Conservation (phyloP, 2,888 invertebrate genomes). For the Dermolepida albohirtum region DNA sequence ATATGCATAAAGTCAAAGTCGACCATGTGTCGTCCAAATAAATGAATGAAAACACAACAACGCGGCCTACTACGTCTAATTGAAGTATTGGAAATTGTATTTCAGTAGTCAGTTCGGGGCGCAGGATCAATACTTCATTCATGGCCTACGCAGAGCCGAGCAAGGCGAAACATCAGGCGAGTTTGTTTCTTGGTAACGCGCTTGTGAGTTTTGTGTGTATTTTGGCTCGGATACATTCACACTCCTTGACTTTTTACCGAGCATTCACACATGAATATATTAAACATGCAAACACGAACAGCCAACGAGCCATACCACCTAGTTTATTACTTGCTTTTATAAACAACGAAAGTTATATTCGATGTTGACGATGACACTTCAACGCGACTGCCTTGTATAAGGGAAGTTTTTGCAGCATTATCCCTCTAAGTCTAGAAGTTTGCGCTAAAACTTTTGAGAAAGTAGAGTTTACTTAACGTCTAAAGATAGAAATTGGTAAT, state of each 20-base stretch:
- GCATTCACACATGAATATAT: neutral
- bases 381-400: neutral
- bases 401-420: no score
- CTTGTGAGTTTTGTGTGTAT: constrained; percentile 1
- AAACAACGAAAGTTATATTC: constrained; percentile 31
- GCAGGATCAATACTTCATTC: constrained; percentile 61
- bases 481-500: no score
- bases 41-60: constrained; percentile 39
- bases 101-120: constrained; percentile 45
- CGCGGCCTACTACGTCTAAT: constrained; percentile 45
- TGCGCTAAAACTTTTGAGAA: no score
- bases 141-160: constrained; percentile 54
- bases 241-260: constrained; percentile 1
- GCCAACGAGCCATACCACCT: neutral
- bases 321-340: constrained; percentile 21
- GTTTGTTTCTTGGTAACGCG: constrained; percentile 31
- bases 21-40: constrained; percentile 22
- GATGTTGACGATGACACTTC: constrained; percentile 3
- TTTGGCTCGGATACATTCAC: neutral
- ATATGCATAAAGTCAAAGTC: constrained; percentile 22
- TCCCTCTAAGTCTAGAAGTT: no score
- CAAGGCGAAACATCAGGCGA: constrained; percentile 29
- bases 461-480: no score
- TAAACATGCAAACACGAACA: neutral
- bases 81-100: constrained; percentile 50